Evolutionary conservation across 2,113 vertebrate genomes (phyloP).

Genomic region (Vanacampus margaritifer): DNA sequence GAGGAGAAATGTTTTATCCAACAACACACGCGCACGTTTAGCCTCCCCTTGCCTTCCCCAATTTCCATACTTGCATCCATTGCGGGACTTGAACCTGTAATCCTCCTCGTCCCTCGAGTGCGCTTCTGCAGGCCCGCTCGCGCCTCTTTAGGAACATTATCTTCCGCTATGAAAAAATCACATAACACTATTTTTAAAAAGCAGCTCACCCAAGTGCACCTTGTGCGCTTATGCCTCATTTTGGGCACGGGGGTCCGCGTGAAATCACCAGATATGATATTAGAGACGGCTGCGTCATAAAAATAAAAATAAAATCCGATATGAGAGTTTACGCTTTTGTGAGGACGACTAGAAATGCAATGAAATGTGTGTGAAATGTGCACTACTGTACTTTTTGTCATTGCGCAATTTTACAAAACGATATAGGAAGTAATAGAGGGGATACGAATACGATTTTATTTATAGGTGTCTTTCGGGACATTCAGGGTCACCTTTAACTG

Average conservation of each 20-base stretch:
- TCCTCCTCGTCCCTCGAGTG: background rate
- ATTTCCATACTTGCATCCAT: background rate
- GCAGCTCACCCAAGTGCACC: slow-evolving; percentile 43
- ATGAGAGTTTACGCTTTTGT: too few relatives aligned
- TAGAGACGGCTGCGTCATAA: too few relatives aligned
- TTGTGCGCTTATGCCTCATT: slow-evolving; percentile 11
- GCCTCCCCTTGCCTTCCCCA: background rate
- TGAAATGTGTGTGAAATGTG: too few relatives aligned
- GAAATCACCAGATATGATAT: background rate
- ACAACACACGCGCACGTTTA: background rate
- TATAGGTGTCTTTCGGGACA: too few relatives aligned
- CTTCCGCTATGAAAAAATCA: slow-evolving; percentile 31
- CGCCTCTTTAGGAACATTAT: slow-evolving; percentile 36
- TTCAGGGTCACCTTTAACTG: too few relatives aligned
- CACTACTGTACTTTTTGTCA: too few relatives aligned
- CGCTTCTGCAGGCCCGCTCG: background rate
- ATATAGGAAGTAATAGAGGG: too few relatives aligned
- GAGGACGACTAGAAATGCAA: too few relatives aligned
- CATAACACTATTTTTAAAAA: slow-evolving; percentile 59
- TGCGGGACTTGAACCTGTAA: background rate
- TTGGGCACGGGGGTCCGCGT: slow-evolving; percentile 26
- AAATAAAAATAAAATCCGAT: too few relatives aligned
- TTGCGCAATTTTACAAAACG: too few relatives aligned
- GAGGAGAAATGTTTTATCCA: slow-evolving; percentile 17
- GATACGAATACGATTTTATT: too few relatives aligned